Base-by-base conservation (phyloP, 2,888 invertebrate genomes). In the Alsophila aescularia region DNA sequence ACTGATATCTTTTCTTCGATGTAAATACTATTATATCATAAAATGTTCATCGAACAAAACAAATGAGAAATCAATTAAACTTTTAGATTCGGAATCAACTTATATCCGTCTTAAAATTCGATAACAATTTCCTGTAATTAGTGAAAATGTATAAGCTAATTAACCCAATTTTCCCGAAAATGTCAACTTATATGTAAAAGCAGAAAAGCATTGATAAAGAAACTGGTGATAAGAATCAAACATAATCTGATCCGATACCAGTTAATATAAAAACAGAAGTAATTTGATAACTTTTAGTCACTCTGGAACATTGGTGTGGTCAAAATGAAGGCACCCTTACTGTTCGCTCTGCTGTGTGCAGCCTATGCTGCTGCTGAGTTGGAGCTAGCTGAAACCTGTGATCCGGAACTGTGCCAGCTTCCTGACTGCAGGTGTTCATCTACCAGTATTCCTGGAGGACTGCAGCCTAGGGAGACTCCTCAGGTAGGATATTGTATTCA, bases 361-460 rank as follows among this genome's bases (percentile, higher is more conserved):
- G 53, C 35, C 49, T 6, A 50, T 2, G 66, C 54, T 9, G 47
- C 36, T 0, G 64, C 50, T 0, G 73, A 64, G n/a, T 52, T 79
- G 13, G 53, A 64, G 0, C 31, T 77, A n/a, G 89, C 86, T 1
- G 69, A 73, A n/a, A 13, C 58, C 0, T 92, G 92, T 69, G 66
- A 83, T 60, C 49, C 59, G 2, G 73, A 73, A n/a, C 64, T 68
- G 3, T 94, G 94, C 65, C 69, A 77, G 32, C 75, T 92, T 0
- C 94, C 94, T 0, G 66, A 85, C 39, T 94, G 94, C 72, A 83
- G 90, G 51, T 94, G 94, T 64, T 86, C 92, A 0, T 72, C 80
- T 0, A 81, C 84, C 0, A 64, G 75, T 0, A 90, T 92, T 55
- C 93, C 93, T 31, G 92, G 87, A 50, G 83, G 79, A 16, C 71